phyloP scores from a whole-genome alignment of 2,888 invertebrate genomes.

The Anoplius nigerrimus region DNA sequence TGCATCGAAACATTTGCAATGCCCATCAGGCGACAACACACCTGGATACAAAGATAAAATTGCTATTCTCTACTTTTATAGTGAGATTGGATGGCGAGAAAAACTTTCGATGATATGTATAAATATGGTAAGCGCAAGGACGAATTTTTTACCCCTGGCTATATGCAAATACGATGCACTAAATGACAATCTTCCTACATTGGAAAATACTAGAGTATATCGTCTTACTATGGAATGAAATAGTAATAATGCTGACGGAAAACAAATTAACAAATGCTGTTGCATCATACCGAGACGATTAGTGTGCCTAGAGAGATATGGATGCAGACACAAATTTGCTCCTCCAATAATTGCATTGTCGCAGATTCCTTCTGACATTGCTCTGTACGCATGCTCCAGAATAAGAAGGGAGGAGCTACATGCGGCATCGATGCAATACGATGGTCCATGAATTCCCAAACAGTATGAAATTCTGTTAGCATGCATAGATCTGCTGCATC shows the following conservation, averaged over 20 bases:
- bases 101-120: too few relatives aligned
- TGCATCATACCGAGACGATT: constrained; percentile 76
- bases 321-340: constrained; percentile 89
- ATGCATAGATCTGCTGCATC: constrained; percentile 94
- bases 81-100: too few relatives aligned
- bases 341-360: constrained; percentile 94
- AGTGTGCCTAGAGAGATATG: constrained; percentile 92
- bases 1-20: constrained; percentile 93
- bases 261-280: too few relatives aligned
- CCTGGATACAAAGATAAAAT: constrained; percentile 71
- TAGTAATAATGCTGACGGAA: too few relatives aligned
- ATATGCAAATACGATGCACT: too few relatives aligned
- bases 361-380: constrained; percentile 87
- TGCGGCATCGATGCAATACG: constrained; percentile 92
- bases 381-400: constrained; percentile 86
- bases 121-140: too few relatives aligned
- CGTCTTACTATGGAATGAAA: too few relatives aligned
- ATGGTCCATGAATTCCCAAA: constrained; percentile 92
- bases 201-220: too few relatives aligned
- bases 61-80: too few relatives aligned
- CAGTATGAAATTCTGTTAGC: constrained; percentile 93
- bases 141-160: too few relatives aligned
- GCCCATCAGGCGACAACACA: constrained; percentile 89
- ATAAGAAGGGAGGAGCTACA: constrained; percentile 96
- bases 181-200: too few relatives aligned